phyloP scores from a whole-genome alignment of 2,797 vertebrate genomes.

The Catostomus latipinnis region DNA sequence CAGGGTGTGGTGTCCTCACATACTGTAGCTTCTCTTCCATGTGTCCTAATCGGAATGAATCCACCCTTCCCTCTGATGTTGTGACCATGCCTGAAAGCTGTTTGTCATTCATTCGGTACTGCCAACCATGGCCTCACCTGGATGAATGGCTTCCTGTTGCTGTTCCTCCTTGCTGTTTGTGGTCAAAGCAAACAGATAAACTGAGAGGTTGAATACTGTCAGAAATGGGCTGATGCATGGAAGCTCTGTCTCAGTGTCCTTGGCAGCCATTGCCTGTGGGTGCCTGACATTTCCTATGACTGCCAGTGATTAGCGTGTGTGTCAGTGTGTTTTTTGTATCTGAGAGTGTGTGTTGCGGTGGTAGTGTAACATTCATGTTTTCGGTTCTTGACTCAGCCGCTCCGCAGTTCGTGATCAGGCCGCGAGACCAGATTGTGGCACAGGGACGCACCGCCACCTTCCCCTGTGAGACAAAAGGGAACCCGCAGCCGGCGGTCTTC shows the following conservation, averaged over 20 bases:
- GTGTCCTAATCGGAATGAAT: constrained; percentile 44
- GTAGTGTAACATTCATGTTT: constrained; percentile 21
- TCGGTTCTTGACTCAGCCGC: constrained; percentile 81
- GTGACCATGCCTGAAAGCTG: constrained; percentile 62
- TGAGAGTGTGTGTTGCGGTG: neutral
- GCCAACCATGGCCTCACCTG: constrained; percentile 56
- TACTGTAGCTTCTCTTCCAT: constrained; percentile 27
- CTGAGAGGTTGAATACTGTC: constrained; percentile 37
- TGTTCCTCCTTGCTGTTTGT: constrained; percentile 62
- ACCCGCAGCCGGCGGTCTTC: constrained; percentile 97
- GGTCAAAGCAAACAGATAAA: constrained; percentile 59
- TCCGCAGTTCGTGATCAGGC: constrained; percentile 97
- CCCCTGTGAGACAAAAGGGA: constrained; percentile 97
- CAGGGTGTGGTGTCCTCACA: constrained; percentile 23
- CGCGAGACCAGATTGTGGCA: constrained; percentile 96
- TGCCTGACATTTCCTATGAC: constrained; percentile 63
- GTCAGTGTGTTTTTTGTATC: neutral
- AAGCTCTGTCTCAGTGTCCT: constrained; percentile 65
- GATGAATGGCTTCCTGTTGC: constrained; percentile 78
- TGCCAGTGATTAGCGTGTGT: constrained; percentile 6
- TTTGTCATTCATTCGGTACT: constrained; percentile 78
- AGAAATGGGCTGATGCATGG: constrained; percentile 71
- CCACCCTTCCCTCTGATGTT: constrained; percentile 49
- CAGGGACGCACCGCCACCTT: constrained; percentile 95
- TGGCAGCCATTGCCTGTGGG: constrained; percentile 64